Percentiles rank a stretch among this genome's conserved stretches.
phyloP scores from a whole-genome alignment of 2,888 invertebrate genomes.

The Calameuta pallipes region DNA sequence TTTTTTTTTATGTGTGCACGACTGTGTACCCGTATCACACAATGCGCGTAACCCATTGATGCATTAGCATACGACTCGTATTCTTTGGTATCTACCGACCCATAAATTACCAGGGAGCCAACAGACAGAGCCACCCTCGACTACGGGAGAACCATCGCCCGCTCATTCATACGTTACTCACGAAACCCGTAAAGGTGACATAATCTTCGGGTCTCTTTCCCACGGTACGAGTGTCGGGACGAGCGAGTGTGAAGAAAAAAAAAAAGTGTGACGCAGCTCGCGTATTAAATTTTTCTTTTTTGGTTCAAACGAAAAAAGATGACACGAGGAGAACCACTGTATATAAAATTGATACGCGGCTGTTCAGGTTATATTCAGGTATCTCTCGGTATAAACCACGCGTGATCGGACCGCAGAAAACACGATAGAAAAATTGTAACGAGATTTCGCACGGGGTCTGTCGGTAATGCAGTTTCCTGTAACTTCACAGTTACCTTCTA shows the following conservation, averaged over 20 bases:
- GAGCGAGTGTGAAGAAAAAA: neutral
- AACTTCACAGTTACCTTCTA: neutral
- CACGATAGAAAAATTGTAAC: neutral
- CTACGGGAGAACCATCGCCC: conserved; percentile 8
- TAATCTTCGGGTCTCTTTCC: conserved; percentile 36
- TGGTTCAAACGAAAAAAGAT: neutral
- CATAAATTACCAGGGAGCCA: conserved; percentile 41
- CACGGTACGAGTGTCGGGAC: conserved; percentile 19
- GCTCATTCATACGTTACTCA: conserved; percentile 36
- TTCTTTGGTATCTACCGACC: conserved; percentile 40
- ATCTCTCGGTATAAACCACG: neutral
- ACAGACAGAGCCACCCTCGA: neutral
- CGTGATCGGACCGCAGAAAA: neutral
- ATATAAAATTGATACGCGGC: neutral
- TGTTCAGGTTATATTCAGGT: neutral
- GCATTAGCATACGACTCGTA: conserved; percentile 25
- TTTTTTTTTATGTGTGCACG: too few relatives aligned
- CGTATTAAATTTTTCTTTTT: neutral
- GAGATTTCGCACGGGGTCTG: neutral
- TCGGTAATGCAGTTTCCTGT: neutral
- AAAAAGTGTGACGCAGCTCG: neutral
- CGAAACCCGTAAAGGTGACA: conserved; percentile 36
- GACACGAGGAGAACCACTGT: neutral
- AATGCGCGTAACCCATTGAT: neutral
- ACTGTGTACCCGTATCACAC: neutral